Evolutionary conservation across 2,113 vertebrate species (phyloP).

Genomic region (Pogonocichla stellata): DNA sequence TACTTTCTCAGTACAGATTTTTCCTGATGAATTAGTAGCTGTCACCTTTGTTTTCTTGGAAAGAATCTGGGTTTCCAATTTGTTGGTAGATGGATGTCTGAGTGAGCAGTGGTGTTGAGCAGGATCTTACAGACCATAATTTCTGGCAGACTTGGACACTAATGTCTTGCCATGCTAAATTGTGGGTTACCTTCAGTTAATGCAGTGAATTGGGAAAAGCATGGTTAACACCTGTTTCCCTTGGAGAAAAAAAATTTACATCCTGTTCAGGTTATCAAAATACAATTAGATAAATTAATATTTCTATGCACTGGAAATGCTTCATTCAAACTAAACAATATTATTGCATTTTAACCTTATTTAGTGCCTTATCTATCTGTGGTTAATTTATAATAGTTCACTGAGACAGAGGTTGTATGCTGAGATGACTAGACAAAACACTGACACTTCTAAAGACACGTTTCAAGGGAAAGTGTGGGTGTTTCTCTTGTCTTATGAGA

Average conservation of each 20-base stretch:
- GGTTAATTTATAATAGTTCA: neutral
- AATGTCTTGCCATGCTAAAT: neutral
- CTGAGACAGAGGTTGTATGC: neutral
- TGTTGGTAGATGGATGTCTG: rapidly evolving
- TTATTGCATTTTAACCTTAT: neutral
- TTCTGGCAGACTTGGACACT: neutral
- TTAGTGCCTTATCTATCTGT: neutral
- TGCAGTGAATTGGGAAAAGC: neutral
- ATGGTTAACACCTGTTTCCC: neutral
- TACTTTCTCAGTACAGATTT: neutral
- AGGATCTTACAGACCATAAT: neutral
- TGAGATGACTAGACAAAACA: neutral
- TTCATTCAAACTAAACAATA: neutral
- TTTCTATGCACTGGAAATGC: neutral
- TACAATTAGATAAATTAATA: neutral
- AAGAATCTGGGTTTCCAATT: neutral
- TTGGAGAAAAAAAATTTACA: neutral
- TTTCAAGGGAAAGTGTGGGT: neutral
- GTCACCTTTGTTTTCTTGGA: neutral
- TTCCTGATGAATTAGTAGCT: neutral
- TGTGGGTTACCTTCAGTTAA: neutral
- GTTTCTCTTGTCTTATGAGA: neutral
- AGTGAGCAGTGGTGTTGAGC: neutral
- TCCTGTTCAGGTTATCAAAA: neutral
- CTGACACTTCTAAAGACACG: neutral